Evolutionary conservation across 2,797 vertebrate species (phyloP), one percentile per base, ranked within the genome.

Genomic region (Emydoidea blandingii): DNA sequence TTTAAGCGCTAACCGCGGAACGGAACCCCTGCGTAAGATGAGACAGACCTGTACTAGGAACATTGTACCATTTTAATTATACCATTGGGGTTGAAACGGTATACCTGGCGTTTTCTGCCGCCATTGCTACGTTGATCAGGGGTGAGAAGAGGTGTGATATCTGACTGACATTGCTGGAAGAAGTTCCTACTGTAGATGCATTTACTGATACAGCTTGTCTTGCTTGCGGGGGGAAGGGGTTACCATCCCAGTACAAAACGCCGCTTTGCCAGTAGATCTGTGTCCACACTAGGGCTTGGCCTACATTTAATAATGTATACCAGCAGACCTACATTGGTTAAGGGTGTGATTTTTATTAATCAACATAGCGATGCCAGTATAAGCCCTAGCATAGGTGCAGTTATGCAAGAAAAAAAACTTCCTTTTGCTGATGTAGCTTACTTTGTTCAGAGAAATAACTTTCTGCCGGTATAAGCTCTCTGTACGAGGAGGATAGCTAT

Each of bases 161-260:
- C 62, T 65, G 34, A n/a, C 62, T 3, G 31, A 65, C 31, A 65
- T 34, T n/a, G 34, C 16, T 34, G 62, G 34, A 18, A 65, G 16
- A 19, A n/a, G 16, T n/a, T n/a, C 34, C 34, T 65, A 65, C 7
- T 65, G 62, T n/a, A n/a, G 16, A 19, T n/a, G 16, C 34, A 65
- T 65, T 65, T 65, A 65, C 59, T 62, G 31, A 6, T 34, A 34
- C 15, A 34, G 59, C 5, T 65, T n/a, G 62, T n/a, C 62, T 34
- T 18, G 31, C 62, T 65, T 62, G 34, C 1, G 2, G 34, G 15
- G 16, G 15, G 15, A 2, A 4, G 6, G 7, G n/a, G 19, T n/a
- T n/a, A 65, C 34, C 7, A 65, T 65, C 34, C 16, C 34, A n/a
- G 7, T 65, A 65, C 62, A n/a, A n/a, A n/a, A 65, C 2, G 8